These are phyloP conservation scores for Mechanitis messenoides DNA, from an alignment of 2,888 invertebrate genomes.

Conservation along the genomic window DNA sequence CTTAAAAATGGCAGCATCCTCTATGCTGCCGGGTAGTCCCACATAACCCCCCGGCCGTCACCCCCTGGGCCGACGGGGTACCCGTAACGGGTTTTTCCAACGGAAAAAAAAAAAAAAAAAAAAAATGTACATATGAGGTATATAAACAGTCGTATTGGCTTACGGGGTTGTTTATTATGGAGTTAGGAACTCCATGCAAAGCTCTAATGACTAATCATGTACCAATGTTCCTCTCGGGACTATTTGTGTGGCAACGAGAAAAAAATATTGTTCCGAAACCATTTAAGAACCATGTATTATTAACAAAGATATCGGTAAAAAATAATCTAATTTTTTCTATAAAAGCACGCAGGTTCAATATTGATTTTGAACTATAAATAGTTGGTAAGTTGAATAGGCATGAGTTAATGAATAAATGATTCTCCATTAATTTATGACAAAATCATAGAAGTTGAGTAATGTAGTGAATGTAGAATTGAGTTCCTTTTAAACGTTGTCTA, in stretches of 20 bases:
- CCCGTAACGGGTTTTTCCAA: no score
- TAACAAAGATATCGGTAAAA: no score
- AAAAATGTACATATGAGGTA: slow-evolving; percentile 37
- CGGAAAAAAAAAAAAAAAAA: no score
- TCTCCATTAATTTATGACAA: background rate
- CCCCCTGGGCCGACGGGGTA: no score
- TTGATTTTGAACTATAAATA: background rate
- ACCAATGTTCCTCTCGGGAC: slow-evolving; percentile 14
- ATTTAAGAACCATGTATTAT: no score
- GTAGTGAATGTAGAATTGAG: background rate
- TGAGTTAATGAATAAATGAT: no score
- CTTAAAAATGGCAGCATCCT: no score
- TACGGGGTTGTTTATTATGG: slow-evolving; percentile 27
- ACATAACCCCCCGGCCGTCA: no score
- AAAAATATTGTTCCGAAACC: no score
- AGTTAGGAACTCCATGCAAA: slow-evolving; percentile 16
- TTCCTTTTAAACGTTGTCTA: slow-evolving; percentile 1
- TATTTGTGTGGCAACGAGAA: background rate
- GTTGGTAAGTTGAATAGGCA: background rate
- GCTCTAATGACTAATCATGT: slow-evolving; percentile 16
- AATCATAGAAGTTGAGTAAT: background rate
- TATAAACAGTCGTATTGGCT: slow-evolving; percentile 40
- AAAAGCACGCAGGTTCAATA: no score
- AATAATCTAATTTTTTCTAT: no score
- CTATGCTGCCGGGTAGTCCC: no score